Evolutionary conservation across 1,140 invertebrate species (phyloP).

Genomic region (Atta texana): DNA sequence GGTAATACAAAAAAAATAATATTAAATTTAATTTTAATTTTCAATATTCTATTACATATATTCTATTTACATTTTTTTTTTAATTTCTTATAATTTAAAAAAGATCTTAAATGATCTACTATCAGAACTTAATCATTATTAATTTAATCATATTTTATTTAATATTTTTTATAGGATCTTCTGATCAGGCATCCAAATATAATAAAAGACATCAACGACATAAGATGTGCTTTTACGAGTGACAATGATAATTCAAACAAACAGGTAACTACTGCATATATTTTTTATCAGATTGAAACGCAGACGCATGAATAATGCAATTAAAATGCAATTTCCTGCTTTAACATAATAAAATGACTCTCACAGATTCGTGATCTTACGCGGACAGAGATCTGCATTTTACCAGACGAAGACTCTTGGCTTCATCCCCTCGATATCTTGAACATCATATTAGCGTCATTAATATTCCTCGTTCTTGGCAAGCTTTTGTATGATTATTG

Average conservation of each 20-base stretch:
- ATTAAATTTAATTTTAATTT: neutral
- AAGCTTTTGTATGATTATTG: slow-evolving; percentile 94
- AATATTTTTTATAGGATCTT: slow-evolving; percentile 85
- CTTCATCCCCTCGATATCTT: slow-evolving; percentile 90
- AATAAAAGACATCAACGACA: slow-evolving; percentile 89
- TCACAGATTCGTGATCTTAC: slow-evolving; percentile 89
- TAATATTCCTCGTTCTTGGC: slow-evolving; percentile 90
- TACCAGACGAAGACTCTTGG: slow-evolving; percentile 85
- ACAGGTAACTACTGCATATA: slow-evolving; percentile 85
- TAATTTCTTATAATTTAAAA: neutral
- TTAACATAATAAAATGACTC: slow-evolving; percentile 21
- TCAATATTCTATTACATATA: neutral
- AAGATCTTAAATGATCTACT: too few relatives aligned
- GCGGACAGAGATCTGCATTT: slow-evolving; percentile 89
- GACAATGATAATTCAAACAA: slow-evolving; percentile 88
- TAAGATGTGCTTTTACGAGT: slow-evolving; percentile 88
- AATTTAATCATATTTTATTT: neutral
- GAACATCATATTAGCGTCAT: slow-evolving; percentile 89
- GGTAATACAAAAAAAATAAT: neutral
- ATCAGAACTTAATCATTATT: neutral
- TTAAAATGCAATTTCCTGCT: neutral
- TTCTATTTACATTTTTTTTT: neutral
- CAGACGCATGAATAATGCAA: slow-evolving; percentile 21
- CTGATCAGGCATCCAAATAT: slow-evolving; percentile 90
- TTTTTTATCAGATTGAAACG: neutral